phyloP scores from a whole-genome alignment of 2,113 vertebrate genomes.

The Saccopteryx bilineata region DNA sequence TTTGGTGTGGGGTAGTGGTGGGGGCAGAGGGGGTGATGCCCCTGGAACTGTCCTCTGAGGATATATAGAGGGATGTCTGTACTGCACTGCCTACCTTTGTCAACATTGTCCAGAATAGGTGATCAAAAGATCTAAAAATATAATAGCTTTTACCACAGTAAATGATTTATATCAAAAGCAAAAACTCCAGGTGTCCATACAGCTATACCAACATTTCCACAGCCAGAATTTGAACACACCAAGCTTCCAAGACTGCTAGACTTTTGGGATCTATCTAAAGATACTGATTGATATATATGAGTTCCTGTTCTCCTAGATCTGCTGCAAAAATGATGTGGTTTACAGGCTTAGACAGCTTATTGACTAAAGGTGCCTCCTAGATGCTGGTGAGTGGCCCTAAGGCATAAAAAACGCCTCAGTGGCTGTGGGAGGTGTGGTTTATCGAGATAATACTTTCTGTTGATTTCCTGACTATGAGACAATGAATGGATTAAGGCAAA shows the following conservation, averaged over 20 bases:
- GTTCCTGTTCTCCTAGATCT: background rate
- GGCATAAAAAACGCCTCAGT: background rate
- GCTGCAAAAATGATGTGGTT: background rate
- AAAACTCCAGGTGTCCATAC: background rate
- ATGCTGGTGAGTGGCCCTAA: background rate
- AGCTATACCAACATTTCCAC: background rate
- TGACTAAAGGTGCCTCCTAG: background rate
- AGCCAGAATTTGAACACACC: background rate
- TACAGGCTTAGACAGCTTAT: background rate
- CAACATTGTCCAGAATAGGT: background rate
- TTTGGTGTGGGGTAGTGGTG: background rate
- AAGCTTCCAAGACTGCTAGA: background rate
- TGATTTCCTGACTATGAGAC: background rate
- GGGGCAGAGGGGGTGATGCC: too few species aligned
- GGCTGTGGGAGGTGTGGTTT: background rate
- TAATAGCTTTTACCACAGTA: background rate
- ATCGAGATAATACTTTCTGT: background rate
- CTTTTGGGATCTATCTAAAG: background rate
- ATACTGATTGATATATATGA: background rate
- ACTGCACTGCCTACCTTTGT: background rate
- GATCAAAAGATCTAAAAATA: background rate
- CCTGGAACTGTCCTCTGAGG: background rate
- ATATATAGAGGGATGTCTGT: background rate
- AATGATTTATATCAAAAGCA: slow-evolving; percentile 13
- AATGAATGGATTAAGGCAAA: slow-evolving; percentile 10